Evolutionary conservation across 2,113 vertebrate genomes (phyloP).

Genomic region (Chauna torquata): DNA sequence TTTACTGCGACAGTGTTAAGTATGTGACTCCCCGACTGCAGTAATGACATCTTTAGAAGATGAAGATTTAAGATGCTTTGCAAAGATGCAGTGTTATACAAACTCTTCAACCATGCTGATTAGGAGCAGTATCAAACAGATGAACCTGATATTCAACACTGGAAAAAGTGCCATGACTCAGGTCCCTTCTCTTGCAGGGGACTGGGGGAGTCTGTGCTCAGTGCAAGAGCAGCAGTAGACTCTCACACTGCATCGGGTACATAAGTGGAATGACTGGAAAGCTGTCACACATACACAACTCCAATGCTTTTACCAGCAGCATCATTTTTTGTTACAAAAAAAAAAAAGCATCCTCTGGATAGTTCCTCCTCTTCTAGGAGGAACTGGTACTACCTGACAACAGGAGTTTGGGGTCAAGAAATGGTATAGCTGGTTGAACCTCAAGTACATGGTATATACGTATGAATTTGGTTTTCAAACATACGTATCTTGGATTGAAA

Average conservation of each 20-base stretch:
- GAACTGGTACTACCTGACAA: background rate
- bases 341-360: background rate
- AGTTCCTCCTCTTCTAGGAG: background rate
- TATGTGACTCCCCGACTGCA: slow-evolving; percentile 38
- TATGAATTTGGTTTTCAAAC: fast-evolving
- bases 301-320: fast-evolving
- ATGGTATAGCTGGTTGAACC: background rate
- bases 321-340: background rate
- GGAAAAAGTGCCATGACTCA: background rate
- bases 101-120: slow-evolving; percentile 36
- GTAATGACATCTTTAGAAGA: slow-evolving; percentile 67
- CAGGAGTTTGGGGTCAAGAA: background rate
- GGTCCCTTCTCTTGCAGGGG: background rate
- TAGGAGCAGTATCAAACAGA: slow-evolving; percentile 36
- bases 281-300: background rate
- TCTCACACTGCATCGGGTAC: too few relatives aligned
- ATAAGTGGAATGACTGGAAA: background rate
- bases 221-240: background rate
- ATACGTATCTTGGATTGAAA: background rate
- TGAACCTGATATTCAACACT: background rate
- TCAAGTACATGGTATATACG: fast-evolving
- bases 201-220: background rate
- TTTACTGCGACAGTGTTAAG: slow-evolving; percentile 57
- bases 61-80: slow-evolving; percentile 69
- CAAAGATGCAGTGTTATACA: slow-evolving; percentile 63